A percentile compares a stretch with the other conserved stretches of the same genome.
phyloP scores from a whole-genome alignment of 2,888 invertebrate genomes.

The Dryomyza anilis region DNA sequence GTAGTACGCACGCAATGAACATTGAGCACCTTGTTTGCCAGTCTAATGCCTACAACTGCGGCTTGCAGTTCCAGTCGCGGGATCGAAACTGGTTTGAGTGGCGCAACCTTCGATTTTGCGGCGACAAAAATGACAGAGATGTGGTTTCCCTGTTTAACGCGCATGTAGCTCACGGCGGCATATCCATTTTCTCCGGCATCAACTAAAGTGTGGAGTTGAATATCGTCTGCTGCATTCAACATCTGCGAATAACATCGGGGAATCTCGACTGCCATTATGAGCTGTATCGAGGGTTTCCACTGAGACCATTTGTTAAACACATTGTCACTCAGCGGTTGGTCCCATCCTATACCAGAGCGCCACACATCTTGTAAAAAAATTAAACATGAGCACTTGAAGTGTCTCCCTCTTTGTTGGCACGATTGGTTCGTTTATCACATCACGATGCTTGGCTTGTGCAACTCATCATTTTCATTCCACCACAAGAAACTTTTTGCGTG shows the following conservation, averaged over 20 bases:
- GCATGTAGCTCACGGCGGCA: slow-evolving; percentile 27
- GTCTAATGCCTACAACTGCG: too few relatives aligned
- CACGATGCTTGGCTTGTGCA: slow-evolving; percentile 3
- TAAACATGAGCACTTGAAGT: slow-evolving; percentile 35
- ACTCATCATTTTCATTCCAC: too few relatives aligned
- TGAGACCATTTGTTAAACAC: slow-evolving; percentile 31
- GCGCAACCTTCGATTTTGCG: background rate
- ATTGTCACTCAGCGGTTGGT: slow-evolving; percentile 19
- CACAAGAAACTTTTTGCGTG: background rate
- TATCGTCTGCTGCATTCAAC: background rate
- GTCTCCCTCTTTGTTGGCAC: slow-evolving; percentile 31
- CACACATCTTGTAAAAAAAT: slow-evolving; percentile 35
- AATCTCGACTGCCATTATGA: slow-evolving; percentile 28
- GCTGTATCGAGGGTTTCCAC: slow-evolving; percentile 27
- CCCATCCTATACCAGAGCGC: slow-evolving; percentile 33
- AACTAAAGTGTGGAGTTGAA: slow-evolving; percentile 33
- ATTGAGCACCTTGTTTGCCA: too few relatives aligned
- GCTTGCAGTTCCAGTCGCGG: too few relatives aligned
- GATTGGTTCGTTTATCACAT: slow-evolving; percentile 21
- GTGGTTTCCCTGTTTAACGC: background rate
- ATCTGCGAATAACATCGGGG: slow-evolving; percentile 29
- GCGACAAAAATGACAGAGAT: background rate
- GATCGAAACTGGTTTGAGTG: too few relatives aligned
- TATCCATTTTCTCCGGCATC: slow-evolving; percentile 33
- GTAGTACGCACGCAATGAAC: too few relatives aligned